Percentiles rank a stretch among this genome's conserved stretches.
Evolutionary conservation across 2,797 vertebrate species (phyloP).

Genomic region (Gambusia yucatana): DNA sequence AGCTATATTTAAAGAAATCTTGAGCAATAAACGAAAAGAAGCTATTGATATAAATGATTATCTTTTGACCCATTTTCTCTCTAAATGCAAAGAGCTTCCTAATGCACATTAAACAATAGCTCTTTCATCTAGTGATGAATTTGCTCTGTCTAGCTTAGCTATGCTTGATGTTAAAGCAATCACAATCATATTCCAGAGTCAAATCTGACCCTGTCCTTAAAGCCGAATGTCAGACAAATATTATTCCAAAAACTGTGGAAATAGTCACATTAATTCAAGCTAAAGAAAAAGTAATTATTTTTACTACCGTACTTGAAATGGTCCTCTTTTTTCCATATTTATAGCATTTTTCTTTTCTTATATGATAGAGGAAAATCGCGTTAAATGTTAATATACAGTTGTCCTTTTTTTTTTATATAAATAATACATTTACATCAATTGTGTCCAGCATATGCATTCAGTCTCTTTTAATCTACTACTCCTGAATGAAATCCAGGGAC

Average conservation of each 20-base stretch:
- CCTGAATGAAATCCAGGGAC: too few relatives aligned
- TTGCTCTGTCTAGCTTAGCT: slow-evolving; percentile 48
- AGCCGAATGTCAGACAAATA: slow-evolving; percentile 37
- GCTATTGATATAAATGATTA: not conserved
- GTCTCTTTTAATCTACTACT: not conserved
- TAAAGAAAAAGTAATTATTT: too few relatives aligned
- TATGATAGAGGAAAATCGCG: not conserved
- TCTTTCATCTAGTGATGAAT: slow-evolving; percentile 62
- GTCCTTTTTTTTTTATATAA: not conserved
- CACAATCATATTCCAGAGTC: slow-evolving; percentile 33
- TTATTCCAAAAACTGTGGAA: slow-evolving; percentile 42
- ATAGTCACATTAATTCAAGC: slow-evolving; percentile 14
- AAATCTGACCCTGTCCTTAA: slow-evolving; percentile 66
- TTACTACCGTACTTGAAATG: too few relatives aligned
- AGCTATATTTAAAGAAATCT: not conserved
- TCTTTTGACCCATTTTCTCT: not conserved
- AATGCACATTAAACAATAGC: slow-evolving; percentile 22
- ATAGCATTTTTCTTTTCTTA: not conserved
- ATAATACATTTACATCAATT: not conserved
- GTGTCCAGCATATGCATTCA: not conserved
- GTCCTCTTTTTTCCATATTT: not conserved
- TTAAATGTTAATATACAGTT: not conserved
- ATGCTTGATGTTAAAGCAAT: slow-evolving; percentile 55
- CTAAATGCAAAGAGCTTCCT: slow-evolving; percentile 25
- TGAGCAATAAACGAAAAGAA: not conserved